Evolutionary conservation across 1,140 invertebrate genomes (phyloP).

Genomic region (Penaeus japonicus): DNA sequence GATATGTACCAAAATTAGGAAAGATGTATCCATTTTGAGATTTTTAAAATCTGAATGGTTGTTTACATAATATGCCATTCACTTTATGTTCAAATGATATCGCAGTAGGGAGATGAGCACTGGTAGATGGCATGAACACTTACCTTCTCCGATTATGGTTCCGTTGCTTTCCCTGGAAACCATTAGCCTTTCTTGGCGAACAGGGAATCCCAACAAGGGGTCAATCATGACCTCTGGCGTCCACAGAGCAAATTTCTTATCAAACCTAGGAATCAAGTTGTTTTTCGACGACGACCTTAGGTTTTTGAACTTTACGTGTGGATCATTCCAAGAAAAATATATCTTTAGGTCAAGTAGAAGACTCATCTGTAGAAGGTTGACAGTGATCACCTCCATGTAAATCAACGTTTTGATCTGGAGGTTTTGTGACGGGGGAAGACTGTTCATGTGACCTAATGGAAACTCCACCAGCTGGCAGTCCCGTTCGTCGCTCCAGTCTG

Average conservation of each 20-base stretch:
- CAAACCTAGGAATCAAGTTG: background rate
- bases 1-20: background rate
- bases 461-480: background rate
- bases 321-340: constrained; percentile 3
- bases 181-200: too few species aligned
- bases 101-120: too few species aligned
- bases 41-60: too few species aligned
- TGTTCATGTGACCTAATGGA: background rate
- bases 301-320: background rate
- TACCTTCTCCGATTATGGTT: too few species aligned
- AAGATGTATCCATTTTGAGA: background rate
- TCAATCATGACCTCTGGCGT: background rate
- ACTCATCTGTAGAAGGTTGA: background rate
- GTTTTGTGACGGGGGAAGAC: background rate
- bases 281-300: background rate
- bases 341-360: background rate
- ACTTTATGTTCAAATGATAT: too few species aligned
- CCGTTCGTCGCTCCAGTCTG: constrained; percentile 30
- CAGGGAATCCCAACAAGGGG: constrained; percentile 13
- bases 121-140: too few species aligned
- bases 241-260: background rate
- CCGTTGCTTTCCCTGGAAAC: too few species aligned
- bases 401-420: background rate
- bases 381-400: constrained; percentile 1
- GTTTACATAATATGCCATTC: too few species aligned